phyloP scores from a whole-genome alignment of 1,140 invertebrate species.

The Drosophila bocki region DNA sequence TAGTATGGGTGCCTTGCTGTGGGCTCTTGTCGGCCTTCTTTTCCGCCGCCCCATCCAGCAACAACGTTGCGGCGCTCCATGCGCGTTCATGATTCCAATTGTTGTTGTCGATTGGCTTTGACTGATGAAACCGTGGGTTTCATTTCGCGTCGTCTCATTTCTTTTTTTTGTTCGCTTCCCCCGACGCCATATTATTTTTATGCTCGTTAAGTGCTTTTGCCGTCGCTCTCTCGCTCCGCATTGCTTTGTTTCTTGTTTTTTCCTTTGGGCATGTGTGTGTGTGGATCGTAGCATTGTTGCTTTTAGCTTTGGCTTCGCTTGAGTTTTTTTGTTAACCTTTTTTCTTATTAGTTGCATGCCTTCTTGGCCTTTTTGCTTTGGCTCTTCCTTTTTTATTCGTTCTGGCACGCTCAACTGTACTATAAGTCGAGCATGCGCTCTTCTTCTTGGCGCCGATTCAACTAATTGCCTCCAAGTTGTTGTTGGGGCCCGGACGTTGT shows the following conservation, averaged over 20 bases:
- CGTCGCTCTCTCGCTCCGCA: slow-evolving; percentile 51
- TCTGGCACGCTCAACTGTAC: slow-evolving; percentile 69
- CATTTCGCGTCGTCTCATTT: slow-evolving; percentile 28
- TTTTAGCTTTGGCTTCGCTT: slow-evolving; percentile 23
- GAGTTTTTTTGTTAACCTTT: slow-evolving; percentile 45
- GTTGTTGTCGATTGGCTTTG: slow-evolving; percentile 50
- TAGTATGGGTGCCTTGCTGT: slow-evolving; percentile 62
- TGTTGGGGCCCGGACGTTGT: slow-evolving; percentile 39
- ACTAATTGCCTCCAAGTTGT: slow-evolving; percentile 64
- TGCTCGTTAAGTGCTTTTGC: slow-evolving; percentile 68
- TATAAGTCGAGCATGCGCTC: slow-evolving; percentile 75
- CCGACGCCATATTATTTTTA: slow-evolving; percentile 79
- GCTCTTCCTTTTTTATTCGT: slow-evolving; percentile 35
- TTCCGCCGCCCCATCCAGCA: slow-evolving; percentile 14
- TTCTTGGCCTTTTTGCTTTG: slow-evolving; percentile 20
- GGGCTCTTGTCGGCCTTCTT: slow-evolving; percentile 52
- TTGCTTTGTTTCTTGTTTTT: slow-evolving; percentile 36
- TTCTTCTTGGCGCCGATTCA: slow-evolving; percentile 43
- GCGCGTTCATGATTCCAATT: slow-evolving; percentile 57
- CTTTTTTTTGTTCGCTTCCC: slow-evolving; percentile 15
- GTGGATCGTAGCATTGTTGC: slow-evolving; percentile 11
- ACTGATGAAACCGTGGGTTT: slow-evolving; percentile 32
- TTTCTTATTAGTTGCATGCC: slow-evolving; percentile 66
- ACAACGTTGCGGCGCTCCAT: slow-evolving; percentile 24
- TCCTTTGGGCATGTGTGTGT: slow-evolving; percentile 3